Evolutionary conservation across 35 echinoderm and acorn worm species (phyloP), one percentile per base, ranked within the genome.

Genomic region (Holothuria glaberrima): DNA sequence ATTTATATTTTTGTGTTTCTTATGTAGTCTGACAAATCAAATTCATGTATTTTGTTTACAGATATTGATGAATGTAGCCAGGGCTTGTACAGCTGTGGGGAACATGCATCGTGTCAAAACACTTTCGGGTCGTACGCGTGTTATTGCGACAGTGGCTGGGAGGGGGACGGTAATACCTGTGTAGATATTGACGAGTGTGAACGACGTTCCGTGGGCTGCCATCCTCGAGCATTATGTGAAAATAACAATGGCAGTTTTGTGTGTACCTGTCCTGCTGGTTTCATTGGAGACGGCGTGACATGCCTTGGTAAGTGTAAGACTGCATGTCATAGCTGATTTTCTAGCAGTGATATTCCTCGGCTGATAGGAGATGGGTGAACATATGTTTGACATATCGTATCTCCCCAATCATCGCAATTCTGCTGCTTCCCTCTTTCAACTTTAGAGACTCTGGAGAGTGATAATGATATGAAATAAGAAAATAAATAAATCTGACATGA

Each of bases 1-100:
- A 9, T 1, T 54, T 17, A 54, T 14, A 14, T 54, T 54, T 54
- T 0, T 17, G 1, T 54, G 16, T 54, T 54, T 54, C 9, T 54
- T 1, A 5, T 54, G 50, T 54, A 9, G 16, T 54, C 50, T 54
- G 9, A 54, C 16, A 9, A 12, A 1, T 17, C 50, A 54, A 17
- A 54, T 46, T 46, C 4, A 54, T 54, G 12, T 54, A 54, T 14
- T 54, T 17, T 54, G 9, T 54, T 54, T 46, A 44, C 54, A 97
- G 95, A 97, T 86, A 91, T 97, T 56, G 71, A 97, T 80, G 95
- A 97, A 58, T 97, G 95, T 30, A 18, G 14, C 12, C 75, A 68
- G 22, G 69, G 86, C 6, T n/a, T 86, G 18, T 33, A 83, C 59
- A 70, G 75, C 59, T 97, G 95, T 75, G 80, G 86, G n/a, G 25